Percentiles rank a stretch among this genome's conserved stretches.
Conservation (phyloP, 2,888 invertebrate genomes). For the Caenorhabditis sp. region DNA sequence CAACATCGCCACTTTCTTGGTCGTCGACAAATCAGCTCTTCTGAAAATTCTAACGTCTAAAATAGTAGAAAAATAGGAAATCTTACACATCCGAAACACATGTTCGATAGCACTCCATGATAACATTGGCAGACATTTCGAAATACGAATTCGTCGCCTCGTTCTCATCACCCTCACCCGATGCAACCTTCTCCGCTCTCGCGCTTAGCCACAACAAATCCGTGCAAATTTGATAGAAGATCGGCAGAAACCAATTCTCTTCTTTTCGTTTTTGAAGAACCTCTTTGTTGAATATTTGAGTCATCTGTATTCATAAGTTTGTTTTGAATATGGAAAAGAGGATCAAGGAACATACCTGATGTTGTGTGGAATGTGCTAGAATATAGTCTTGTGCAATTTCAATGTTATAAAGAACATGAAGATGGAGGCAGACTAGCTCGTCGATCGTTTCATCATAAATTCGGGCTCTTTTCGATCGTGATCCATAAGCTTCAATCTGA, state of each 20-base stretch:
- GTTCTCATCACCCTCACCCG: slow-evolving; percentile 46
- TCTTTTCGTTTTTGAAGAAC: slow-evolving; percentile 86
- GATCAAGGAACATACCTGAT: slow-evolving; percentile 55
- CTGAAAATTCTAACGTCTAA: slow-evolving; percentile 72
- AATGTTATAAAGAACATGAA: slow-evolving; percentile 58
- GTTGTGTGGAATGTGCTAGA: slow-evolving; percentile 54
- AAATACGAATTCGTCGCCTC: slow-evolving; percentile 54
- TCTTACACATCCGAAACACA: slow-evolving; percentile 65
- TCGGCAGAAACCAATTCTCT: slow-evolving; percentile 94
- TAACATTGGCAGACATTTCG: slow-evolving; percentile 59
- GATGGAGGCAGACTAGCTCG: slow-evolving; percentile 50
- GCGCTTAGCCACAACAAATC: slow-evolving; percentile 82
- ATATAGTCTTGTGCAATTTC: slow-evolving; percentile 47
- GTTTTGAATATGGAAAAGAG: neutral
- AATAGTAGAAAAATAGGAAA: too few species aligned
- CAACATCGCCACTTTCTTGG: slow-evolving; percentile 94
- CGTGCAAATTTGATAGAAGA: slow-evolving; percentile 87
- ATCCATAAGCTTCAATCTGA: slow-evolving; percentile 3
- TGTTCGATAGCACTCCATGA: slow-evolving; percentile 66
- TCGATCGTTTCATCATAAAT: slow-evolving; percentile 54
- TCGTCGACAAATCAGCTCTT: slow-evolving; percentile 86
- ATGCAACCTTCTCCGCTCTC: slow-evolving; percentile 61
- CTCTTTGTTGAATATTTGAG: slow-evolving; percentile 72
- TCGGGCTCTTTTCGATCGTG: slow-evolving; percentile 42
- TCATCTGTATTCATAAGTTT: slow-evolving; percentile 51